Base-by-base conservation (phyloP, 2,888 invertebrate species). In the Melanotus villosus region DNA sequence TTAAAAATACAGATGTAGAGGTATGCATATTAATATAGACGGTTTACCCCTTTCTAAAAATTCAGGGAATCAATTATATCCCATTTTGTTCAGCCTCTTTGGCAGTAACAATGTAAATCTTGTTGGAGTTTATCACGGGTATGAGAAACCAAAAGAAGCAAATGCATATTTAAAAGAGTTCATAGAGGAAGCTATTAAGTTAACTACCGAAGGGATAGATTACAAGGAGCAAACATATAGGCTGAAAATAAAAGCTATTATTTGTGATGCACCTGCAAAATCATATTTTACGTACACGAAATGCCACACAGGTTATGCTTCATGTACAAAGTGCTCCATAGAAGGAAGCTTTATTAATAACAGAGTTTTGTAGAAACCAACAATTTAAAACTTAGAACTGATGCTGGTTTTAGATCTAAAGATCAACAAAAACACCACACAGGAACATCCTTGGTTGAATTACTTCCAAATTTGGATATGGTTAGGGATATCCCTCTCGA, bases 101-200 rank as follows among this genome's bases (percentile, higher is more conserved):
- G 30, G n/a, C 9, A 23, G n/a, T 1, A 1, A 1, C 21, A 32
- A 30, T 14, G 65, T 60, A 30, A 64, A 72, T 64, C 36, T 71
- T 10, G 38, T 74, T 34, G 72, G 68, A 30, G 58, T 69, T 50
- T 74, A 68, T 62, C 65, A 66, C 68, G 75, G 75, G 0, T 47
- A 12, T 4, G 56, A 62, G 6, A 75, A 75, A 65, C 73, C 75
- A 12, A 30, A 32, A 5, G 65, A 66, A 12, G 26, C 74, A 38
- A 14, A 68, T 26, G 9, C 23, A 45, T 74, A 50, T 71, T 64
- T 75, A 26, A 34, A 66, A 23, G 59, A 72, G 16, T 73, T 74
- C 64, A 47, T 74, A 12, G 58, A 68, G 54, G 71, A 74, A 68
- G 16, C 70, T 16, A 45, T 45, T 26, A 19, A 45, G 36, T 45